phyloP scores from a whole-genome alignment of 2,888 invertebrate species.

The Halictus ligatus region DNA sequence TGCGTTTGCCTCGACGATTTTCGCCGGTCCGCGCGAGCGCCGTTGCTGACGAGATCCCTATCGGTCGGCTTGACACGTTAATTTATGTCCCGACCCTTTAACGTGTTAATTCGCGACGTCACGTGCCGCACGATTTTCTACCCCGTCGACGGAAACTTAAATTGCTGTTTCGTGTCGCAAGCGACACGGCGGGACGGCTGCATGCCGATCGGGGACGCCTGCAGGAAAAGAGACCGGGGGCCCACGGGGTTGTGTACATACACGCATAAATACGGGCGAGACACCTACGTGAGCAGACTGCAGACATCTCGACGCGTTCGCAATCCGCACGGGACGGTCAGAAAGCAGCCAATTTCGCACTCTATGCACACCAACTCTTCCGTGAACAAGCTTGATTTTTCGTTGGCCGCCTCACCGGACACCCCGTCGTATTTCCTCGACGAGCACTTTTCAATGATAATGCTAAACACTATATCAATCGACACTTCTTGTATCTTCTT shows the following conservation, averaged over 20 bases:
- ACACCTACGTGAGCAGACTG: conserved; percentile 59
- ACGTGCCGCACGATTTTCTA: conserved; percentile 74
- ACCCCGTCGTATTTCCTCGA: not conserved
- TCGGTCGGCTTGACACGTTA: conserved; percentile 62
- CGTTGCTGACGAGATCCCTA: conserved; percentile 54
- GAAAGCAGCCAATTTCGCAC: conserved; percentile 60
- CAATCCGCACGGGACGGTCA: conserved; percentile 32
- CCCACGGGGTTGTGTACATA: conserved; percentile 47
- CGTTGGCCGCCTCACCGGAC: not conserved
- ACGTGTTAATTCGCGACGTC: conserved; percentile 79
- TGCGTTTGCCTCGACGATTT: conserved; percentile 21
- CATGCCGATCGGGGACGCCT: not conserved
- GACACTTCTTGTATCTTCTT: too few relatives aligned
- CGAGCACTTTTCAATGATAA: not conserved
- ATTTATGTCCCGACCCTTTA: conserved; percentile 73
- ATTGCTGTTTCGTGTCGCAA: conserved; percentile 78
- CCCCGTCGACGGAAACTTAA: conserved; percentile 76
- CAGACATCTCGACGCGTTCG: conserved; percentile 56
- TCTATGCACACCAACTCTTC: conserved; percentile 45
- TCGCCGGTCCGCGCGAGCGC: conserved; percentile 10
- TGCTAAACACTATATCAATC: not conserved
- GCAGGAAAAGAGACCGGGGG: not conserved
- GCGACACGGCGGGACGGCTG: conserved; percentile 26
- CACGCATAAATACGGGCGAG: conserved; percentile 63
- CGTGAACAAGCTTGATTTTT: conserved; percentile 39